Evolutionary conservation across 2,113 vertebrate genomes (phyloP), one percentile per base, ranked within the genome.

Genomic region (Brachyistius frenatus): DNA sequence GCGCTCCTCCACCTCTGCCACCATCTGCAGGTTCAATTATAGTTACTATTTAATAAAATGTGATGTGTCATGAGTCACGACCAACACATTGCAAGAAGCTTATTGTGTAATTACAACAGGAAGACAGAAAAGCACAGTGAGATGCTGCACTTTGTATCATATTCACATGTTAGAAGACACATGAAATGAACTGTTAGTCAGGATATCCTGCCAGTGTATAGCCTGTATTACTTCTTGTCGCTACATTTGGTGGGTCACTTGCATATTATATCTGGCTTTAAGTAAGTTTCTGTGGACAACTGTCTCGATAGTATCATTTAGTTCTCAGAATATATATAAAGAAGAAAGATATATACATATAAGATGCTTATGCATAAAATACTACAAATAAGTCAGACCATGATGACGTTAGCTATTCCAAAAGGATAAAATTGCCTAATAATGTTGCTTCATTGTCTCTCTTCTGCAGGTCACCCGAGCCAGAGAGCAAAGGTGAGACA

Each of bases 401-500:
- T 23, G 23, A 23, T 23, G 6, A 41, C 6, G 39, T 5, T 7
- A 41, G 57, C 57, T 37, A 5, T 41, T 60, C 5, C 37, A 7
- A 41, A 41, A 41, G 6, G 6, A 41, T 41, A 7, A 44, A 33
- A 36, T 41, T 54, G 2, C 49, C 3, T 63, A 74, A 4, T 72
- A 58, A 77, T 15, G 0, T 14, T 41, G 5, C 72, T 66, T 73
- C 4, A 4, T 47, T 74, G n/a, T 79, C 39, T 79, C 30, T 80
- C 14, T 67, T 65, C 33, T 86, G 4, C 70, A 95, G 95, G 71
- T 61, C 91, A 92, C 35, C 90, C 93, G 1, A 91, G 89, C 58
- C 86, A 90, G 60, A 86, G 53, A 56, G 55, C 31, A 23, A 92
- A 93, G 93, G 94, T 95, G 72, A 93, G 89, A 73, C 61, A 52